Percentiles rank a stretch among this genome's conserved stretches.
These are phyloP conservation scores for Andrena camellia DNA, from an alignment of 2,888 invertebrate species.

Conservation along the genomic window DNA sequence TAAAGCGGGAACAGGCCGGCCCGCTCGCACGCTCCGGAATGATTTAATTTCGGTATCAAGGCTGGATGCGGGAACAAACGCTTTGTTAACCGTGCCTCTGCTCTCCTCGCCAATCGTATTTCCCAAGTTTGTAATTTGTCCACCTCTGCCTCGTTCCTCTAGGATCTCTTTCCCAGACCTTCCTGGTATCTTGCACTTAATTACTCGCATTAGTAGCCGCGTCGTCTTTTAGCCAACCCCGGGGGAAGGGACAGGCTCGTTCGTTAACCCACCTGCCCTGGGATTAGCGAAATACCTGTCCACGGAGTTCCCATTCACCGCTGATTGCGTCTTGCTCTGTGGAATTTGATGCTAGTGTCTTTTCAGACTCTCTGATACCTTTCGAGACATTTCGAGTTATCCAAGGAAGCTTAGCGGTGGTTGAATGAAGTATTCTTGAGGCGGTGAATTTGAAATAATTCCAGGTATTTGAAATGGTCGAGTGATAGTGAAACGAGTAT, in stretches of 20 bases:
- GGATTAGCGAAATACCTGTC: constrained; percentile 39
- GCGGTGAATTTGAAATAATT: too few relatives aligned
- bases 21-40: constrained; percentile 59
- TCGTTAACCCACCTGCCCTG: constrained; percentile 28
- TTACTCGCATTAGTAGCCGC: constrained; percentile 60
- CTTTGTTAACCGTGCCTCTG: constrained; percentile 52
- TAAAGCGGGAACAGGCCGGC: constrained; percentile 61
- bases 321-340: constrained; percentile 2
- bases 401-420: too few relatives aligned
- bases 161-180: constrained; percentile 4
- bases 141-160: constrained; percentile 20
- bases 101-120: constrained; percentile 59
- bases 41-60: constrained; percentile 73
- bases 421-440: neutral
- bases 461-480: neutral
- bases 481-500: neutral
- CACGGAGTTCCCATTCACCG: constrained; percentile 10
- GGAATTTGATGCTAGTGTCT: neutral
- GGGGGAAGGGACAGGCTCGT: constrained; percentile 26
- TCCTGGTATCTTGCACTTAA: constrained; percentile 61
- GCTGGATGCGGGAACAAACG: constrained; percentile 69
- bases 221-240: constrained; percentile 47
- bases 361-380: neutral
- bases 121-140: constrained; percentile 69
- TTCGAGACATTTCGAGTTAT: neutral